Conservation (phyloP, 1,140 invertebrate genomes). For the Oreohelix idahoensis region DNA sequence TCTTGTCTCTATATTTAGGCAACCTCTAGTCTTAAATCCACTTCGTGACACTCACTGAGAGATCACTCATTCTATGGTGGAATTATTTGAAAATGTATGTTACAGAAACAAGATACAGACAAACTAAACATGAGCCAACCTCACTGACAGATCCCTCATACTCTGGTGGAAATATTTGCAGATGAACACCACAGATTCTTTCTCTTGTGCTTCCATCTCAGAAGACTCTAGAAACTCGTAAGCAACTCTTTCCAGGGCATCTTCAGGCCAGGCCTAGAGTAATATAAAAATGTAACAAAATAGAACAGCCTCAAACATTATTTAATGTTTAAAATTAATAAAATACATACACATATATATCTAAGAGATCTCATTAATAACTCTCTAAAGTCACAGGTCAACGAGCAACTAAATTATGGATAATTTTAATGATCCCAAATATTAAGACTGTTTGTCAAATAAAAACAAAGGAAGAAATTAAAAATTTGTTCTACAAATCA, state of each 20-base stretch:
- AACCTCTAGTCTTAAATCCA: too few species aligned
- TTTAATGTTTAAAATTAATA: background rate
- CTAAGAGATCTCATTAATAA: too few species aligned
- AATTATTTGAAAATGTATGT: too few species aligned
- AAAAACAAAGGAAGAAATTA: background rate
- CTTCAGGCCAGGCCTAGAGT: conserved; percentile 76
- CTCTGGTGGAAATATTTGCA: conserved; percentile 72
- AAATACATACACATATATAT: too few species aligned
- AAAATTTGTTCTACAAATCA: background rate
- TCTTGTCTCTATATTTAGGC: too few species aligned
- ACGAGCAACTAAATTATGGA: too few species aligned
- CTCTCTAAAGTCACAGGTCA: too few species aligned
- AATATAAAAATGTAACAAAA: background rate
- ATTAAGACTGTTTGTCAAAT: too few species aligned
- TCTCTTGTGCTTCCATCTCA: conserved; percentile 70
- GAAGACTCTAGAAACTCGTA: conserved; percentile 69
- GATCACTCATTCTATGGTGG: too few species aligned
- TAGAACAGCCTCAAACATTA: background rate
- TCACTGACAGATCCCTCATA: conserved; percentile 78
- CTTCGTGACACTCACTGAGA: too few species aligned
- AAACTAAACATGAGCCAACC: conserved; percentile 66
- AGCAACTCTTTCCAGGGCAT: conserved; percentile 72
- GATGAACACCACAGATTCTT: conserved; percentile 63
- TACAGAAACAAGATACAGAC: too few species aligned
- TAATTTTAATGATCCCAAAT: too few species aligned